Evolutionary conservation across 2,888 invertebrate genomes (phyloP), one percentile per base, ranked within the genome.

Genomic region (Alsophila aescularia): DNA sequence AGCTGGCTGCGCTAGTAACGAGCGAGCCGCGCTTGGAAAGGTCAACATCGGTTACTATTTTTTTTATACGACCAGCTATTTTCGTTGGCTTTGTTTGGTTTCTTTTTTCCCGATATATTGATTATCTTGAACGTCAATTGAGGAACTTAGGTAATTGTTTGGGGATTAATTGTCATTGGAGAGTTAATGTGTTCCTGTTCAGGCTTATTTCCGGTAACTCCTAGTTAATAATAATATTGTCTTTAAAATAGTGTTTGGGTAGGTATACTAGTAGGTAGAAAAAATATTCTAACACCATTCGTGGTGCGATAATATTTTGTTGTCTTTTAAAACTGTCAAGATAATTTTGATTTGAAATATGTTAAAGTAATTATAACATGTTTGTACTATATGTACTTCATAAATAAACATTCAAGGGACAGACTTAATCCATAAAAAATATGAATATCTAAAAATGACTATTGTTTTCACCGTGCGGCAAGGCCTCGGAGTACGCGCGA

Each of bases 11-110:
- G 82, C 86, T 85, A 90, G 89, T 83, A 84, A 80, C 82, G 83
- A 83, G 83, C 82, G 83, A 83, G 83, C 79, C 79, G 81, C 83
- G 88, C 79, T 85, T 81, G 73, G 83, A 92, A 92, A 90, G 90
- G 90, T 91, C 90, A 91, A 85, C 90, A 82, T 85, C 87, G 86
- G 87, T 85, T 86, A 87, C 81, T 79, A 85, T 83, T 87, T 87
- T 87, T 85, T 87, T 86, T 83, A 76, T 70, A 74, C 80, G 71
- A 75, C 75, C 72, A 77, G 79, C 81, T 87, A 87, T 87, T 87
- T 88, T 85, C 69, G 81, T 78, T 71, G 66, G 74, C 74, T 76
- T 81, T 80, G 75, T 79, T 82, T 79, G 72, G 81, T 81, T 79
- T 79, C n/a, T 77, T 78, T 67, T 74, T 72, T 71, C 72, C 65